A percentile compares a stretch with the other conserved stretches of the same genome.
phyloP scores from a whole-genome alignment of 2,113 vertebrate species.

The Paracanthobrama guichenoti region DNA sequence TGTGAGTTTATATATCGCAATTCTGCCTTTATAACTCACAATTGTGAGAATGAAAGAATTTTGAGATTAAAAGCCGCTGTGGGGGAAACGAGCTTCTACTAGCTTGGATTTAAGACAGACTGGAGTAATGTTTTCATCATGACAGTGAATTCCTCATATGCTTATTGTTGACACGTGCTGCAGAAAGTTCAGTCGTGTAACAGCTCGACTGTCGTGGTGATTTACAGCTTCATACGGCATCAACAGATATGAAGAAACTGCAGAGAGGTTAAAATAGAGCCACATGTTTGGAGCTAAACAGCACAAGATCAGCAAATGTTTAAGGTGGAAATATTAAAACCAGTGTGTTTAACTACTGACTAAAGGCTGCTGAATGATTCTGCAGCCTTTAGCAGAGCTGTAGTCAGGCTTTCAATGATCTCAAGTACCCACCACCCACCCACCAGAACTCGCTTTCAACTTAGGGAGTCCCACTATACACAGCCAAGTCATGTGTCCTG shows the following conservation, averaged over 20 bases:
- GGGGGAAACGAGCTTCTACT: no score
- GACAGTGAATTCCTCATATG: background rate
- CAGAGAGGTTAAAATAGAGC: background rate
- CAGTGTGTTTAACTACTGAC: background rate
- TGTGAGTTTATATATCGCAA: no score
- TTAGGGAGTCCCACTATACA: no score
- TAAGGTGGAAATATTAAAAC: conserved; percentile 3
- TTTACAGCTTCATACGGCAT: background rate
- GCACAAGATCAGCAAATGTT: conserved; percentile 23
- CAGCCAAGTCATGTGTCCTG: no score
- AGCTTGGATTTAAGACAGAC: background rate
- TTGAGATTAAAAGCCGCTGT: background rate
- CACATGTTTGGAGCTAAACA: conserved; percentile 17
- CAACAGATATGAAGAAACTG: conserved; percentile 19
- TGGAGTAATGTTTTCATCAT: background rate
- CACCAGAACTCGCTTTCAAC: no score
- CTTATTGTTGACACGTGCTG: conserved; percentile 15
- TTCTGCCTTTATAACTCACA: background rate
- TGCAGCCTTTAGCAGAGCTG: background rate
- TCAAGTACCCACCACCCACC: no score
- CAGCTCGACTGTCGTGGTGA: background rate
- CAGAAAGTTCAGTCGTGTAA: background rate
- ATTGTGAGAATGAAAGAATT: background rate
- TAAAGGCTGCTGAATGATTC: background rate
- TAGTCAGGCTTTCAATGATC: background rate